These are phyloP conservation scores for Adoxophyes honmai DNA, from an alignment of 1,140 invertebrate species.

Conservation along the genomic window DNA sequence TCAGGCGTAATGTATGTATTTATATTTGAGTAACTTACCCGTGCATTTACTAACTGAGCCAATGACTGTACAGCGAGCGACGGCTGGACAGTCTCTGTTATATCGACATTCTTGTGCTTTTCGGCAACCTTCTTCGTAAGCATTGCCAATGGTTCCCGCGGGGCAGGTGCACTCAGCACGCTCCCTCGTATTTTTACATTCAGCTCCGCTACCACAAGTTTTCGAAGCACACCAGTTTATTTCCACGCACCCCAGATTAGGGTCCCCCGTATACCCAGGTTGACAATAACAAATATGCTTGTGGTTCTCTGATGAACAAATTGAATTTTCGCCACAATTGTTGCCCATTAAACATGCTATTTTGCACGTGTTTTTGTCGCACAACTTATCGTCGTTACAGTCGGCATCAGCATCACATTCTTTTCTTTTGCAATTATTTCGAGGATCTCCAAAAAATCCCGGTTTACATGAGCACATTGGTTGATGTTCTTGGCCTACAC, in stretches of 20 bases:
- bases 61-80: slow-evolving; percentile 84
- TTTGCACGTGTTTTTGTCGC: slow-evolving; percentile 88
- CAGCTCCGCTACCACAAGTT: slow-evolving; percentile 89
- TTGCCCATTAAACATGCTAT: slow-evolving; percentile 89
- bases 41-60: slow-evolving; percentile 86
- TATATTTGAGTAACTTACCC: slow-evolving; percentile 60
- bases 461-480: slow-evolving; percentile 86
- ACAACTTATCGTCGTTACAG: slow-evolving; percentile 89
- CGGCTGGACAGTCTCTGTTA: slow-evolving; percentile 87
- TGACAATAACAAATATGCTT: slow-evolving; percentile 88
- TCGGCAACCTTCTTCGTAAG: slow-evolving; percentile 88
- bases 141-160: slow-evolving; percentile 87
- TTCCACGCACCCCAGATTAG: slow-evolving; percentile 81
- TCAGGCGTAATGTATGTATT: too few species aligned
- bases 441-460: slow-evolving; percentile 88
- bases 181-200: slow-evolving; percentile 89
- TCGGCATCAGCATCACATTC: slow-evolving; percentile 85
- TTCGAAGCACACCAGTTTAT: slow-evolving; percentile 88
- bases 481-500: slow-evolving; percentile 82
- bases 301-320: slow-evolving; percentile 89
- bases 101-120: slow-evolving; percentile 86
- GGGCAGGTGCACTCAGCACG: slow-evolving; percentile 90
- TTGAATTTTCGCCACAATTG: slow-evolving; percentile 88
- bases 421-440: slow-evolving; percentile 85
- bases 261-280: slow-evolving; percentile 90